Conservation (phyloP, 2,888 invertebrate species). For the Cantharis rustica region DNA sequence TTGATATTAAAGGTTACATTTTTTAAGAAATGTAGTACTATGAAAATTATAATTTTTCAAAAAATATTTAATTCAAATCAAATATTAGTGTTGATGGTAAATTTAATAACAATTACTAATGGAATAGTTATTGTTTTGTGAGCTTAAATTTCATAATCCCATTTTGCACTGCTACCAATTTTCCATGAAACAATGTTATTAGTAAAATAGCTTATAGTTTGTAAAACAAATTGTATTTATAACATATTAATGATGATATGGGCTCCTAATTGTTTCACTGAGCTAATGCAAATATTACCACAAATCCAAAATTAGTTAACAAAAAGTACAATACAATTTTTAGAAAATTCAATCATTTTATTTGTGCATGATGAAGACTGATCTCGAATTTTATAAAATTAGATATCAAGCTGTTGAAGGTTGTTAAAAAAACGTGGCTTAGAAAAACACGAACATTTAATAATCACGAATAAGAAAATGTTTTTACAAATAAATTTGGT, state of each 20-base stretch:
- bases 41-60: too few relatives aligned
- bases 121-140: not conserved
- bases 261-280: not conserved
- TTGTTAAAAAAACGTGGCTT: not conserved
- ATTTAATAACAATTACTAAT: too few relatives aligned
- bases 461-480: not conserved
- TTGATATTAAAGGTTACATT: too few relatives aligned
- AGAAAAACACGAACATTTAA: not conserved
- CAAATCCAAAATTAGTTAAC: not conserved
- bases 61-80: too few relatives aligned
- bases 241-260: not conserved
- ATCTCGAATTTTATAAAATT: not conserved
- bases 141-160: not conserved
- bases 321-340: not conserved
- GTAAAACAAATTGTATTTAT: not conserved
- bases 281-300: not conserved
- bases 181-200: not conserved
- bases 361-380: not conserved
- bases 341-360: not conserved
- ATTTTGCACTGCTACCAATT: not conserved
- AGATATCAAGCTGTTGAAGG: not conserved
- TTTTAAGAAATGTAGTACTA: too few relatives aligned
- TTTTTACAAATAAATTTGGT: not conserved
- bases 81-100: too few relatives aligned
- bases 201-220: not conserved